These are phyloP conservation scores for Acanthosepion esculentum DNA, from an alignment of 2,888 invertebrate species.

Conservation along the genomic window DNA sequence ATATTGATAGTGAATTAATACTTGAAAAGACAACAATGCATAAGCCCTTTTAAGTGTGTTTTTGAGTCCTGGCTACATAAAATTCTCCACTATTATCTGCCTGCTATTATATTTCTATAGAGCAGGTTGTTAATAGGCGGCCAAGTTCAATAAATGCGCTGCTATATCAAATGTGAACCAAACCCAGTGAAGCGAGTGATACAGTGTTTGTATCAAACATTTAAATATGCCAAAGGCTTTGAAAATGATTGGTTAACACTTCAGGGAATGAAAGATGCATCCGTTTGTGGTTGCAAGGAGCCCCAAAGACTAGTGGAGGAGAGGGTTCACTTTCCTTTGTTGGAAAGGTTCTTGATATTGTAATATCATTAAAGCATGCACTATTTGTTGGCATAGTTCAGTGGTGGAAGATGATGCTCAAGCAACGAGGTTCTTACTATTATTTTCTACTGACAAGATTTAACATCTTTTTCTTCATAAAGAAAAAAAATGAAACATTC, in stretches of 20 bases:
- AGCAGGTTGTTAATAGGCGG: not conserved
- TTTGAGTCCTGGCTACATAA: not conserved
- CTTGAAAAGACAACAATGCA: not conserved
- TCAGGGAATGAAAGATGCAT: constrained; percentile 8
- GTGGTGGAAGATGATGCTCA: not conserved
- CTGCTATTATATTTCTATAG: not conserved
- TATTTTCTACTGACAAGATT: not conserved
- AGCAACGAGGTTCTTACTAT: not conserved
- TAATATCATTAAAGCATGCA: not conserved
- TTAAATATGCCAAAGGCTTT: constrained; percentile 3
- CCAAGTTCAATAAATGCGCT: constrained; percentile 33
- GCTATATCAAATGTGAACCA: constrained; percentile 9
- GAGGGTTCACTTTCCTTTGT: not conserved
- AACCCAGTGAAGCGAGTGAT: not conserved
- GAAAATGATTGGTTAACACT: not conserved
- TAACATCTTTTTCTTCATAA: not conserved
- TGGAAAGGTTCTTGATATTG: not conserved
- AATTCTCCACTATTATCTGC: not conserved
- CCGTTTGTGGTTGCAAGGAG: not conserved
- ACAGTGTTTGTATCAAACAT: not conserved
- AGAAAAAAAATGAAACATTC: not conserved
- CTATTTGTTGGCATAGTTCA: not conserved
- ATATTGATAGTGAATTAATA: not conserved
- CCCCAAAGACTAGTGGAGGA: constrained; percentile 33
- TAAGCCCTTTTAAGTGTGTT: not conserved